Conservation (phyloP, 2,888 invertebrate species). For the Ophioninae sp. region DNA sequence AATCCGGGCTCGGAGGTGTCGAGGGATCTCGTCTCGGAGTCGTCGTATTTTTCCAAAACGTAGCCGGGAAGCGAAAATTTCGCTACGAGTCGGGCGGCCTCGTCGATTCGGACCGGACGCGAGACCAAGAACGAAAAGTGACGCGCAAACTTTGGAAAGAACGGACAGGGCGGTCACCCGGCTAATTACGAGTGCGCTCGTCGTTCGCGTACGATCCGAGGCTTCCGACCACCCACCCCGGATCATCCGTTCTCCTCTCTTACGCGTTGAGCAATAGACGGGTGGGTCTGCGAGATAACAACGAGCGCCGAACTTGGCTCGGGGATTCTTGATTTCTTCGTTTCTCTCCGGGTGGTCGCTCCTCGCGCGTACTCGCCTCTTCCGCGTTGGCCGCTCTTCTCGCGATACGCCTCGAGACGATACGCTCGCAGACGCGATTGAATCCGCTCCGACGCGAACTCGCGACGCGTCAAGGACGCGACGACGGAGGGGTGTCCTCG, state of each 20-base stretch:
- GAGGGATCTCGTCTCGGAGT: background rate
- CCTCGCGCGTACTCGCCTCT: slow-evolving; percentile 20
- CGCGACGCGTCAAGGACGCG: too few relatives aligned
- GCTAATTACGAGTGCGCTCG: slow-evolving; percentile 6
- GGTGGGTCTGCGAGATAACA: slow-evolving; percentile 10
- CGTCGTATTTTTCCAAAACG: too few relatives aligned
- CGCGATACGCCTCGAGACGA: slow-evolving; percentile 34
- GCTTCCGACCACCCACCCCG: slow-evolving; percentile 28
- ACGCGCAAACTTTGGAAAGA: slow-evolving; percentile 47
- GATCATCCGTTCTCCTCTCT: slow-evolving; percentile 33
- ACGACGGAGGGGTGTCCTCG: background rate
- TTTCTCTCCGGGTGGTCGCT: background rate
- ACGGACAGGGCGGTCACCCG: slow-evolving; percentile 13
- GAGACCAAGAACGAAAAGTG: slow-evolving; percentile 19
- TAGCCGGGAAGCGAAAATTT: too few relatives aligned
- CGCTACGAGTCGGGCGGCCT: too few relatives aligned
- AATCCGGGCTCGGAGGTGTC: background rate
- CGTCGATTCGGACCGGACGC: slow-evolving; percentile 8
- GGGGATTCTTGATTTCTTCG: slow-evolving; percentile 3
- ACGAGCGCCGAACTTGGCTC: slow-evolving; percentile 23
- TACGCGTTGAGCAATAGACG: slow-evolving; percentile 47
- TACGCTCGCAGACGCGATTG: slow-evolving; percentile 55
- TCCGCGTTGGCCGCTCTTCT: slow-evolving; percentile 19
- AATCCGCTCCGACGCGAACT: too few relatives aligned
- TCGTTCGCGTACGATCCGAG: slow-evolving; percentile 34